A percentile compares a stretch with the other conserved stretches of the same genome.
phyloP scores from a whole-genome alignment of 1,140 invertebrate genomes.

The Drosophila novamexicana region DNA sequence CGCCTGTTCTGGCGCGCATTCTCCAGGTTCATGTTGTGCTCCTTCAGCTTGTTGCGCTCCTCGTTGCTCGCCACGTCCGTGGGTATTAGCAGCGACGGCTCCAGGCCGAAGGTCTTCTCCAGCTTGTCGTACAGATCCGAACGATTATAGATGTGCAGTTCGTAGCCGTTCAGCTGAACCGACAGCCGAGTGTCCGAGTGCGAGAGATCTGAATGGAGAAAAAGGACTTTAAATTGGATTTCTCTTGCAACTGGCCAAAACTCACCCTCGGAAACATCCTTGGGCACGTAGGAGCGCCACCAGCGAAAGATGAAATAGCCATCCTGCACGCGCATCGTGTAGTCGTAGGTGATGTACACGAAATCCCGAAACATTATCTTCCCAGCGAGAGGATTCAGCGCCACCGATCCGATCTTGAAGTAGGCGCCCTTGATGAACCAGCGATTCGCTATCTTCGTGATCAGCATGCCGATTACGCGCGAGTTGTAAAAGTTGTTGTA shows the following conservation, averaged over 20 bases:
- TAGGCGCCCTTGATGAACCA: slow-evolving; percentile 94
- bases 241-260: not conserved
- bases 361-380: slow-evolving; percentile 99
- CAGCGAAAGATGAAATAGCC: slow-evolving; percentile 98
- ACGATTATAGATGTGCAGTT: slow-evolving; percentile 98
- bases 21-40: slow-evolving; percentile 87
- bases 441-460: slow-evolving; percentile 95
- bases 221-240: not conserved
- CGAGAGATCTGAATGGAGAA: slow-evolving; percentile 91
- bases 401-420: slow-evolving; percentile 97
- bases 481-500: slow-evolving; percentile 99
- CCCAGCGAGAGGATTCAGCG: slow-evolving; percentile 96
- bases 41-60: slow-evolving; percentile 83
- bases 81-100: slow-evolving; percentile 89
- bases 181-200: slow-evolving; percentile 97
- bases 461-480: slow-evolving; percentile 93
- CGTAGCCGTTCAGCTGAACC: slow-evolving; percentile 97
- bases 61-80: slow-evolving; percentile 70
- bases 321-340: slow-evolving; percentile 96
- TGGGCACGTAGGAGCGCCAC: slow-evolving; percentile 97
- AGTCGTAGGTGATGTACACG: slow-evolving; percentile 97
- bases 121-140: slow-evolving; percentile 94
- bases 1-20: slow-evolving; percentile 86
- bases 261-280: slow-evolving; percentile 96
- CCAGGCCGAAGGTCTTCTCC: slow-evolving; percentile 95